Evolutionary conservation across 2,113 vertebrate genomes (phyloP).

Genomic region (Thryonomys swinderianus): DNA sequence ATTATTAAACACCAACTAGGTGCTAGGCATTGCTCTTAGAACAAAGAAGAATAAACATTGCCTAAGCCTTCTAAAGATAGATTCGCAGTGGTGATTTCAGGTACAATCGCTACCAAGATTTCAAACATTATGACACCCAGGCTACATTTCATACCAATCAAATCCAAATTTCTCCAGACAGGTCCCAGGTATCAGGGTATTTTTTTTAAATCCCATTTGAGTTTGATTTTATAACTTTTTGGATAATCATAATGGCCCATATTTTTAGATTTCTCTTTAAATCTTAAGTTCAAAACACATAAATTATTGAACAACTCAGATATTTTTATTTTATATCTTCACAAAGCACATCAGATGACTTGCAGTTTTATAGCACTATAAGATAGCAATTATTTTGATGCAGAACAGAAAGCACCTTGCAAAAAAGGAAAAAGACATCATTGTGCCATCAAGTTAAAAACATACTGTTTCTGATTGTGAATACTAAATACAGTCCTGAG

Average conservation of each 20-base stretch:
- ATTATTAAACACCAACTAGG: background rate
- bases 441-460: conserved; percentile 13
- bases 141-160: background rate
- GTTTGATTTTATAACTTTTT: background rate
- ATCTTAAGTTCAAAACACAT: conserved; percentile 12
- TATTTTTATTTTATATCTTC: conserved; percentile 41
- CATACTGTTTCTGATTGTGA: conserved; percentile 11
- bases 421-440: background rate
- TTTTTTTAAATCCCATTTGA: background rate
- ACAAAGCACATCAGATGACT: background rate
- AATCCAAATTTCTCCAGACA: background rate
- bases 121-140: background rate
- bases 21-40: background rate
- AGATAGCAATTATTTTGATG: background rate
- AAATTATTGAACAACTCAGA: background rate
- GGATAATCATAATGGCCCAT: background rate
- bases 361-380: conserved; percentile 17
- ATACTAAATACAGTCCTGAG: conserved; percentile 29
- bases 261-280: conserved; percentile 12
- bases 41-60: background rate
- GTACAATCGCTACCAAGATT: background rate
- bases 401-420: conserved; percentile 28
- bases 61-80: background rate
- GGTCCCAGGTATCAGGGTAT: background rate
- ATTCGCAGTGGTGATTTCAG: background rate